These are phyloP conservation scores for Panzeria rudis DNA, from an alignment of 2,888 invertebrate genomes.

Conservation along the genomic window DNA sequence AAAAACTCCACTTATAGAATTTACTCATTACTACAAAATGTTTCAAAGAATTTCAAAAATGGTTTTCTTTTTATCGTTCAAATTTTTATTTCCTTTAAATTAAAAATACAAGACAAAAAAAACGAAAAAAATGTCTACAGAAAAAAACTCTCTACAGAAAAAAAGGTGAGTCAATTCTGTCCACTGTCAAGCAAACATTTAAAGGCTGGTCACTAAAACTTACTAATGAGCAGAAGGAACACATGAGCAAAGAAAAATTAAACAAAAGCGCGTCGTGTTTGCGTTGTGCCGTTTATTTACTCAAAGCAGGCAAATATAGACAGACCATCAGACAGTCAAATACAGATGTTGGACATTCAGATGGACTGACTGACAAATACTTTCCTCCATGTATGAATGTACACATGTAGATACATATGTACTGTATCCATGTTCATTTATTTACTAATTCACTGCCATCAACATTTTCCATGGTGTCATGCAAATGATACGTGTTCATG, in stretches of 20 bases:
- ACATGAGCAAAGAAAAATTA: slow-evolving; percentile 34
- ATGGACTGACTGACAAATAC: slow-evolving; percentile 43
- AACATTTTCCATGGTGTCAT: slow-evolving; percentile 43
- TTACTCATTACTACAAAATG: slow-evolving; percentile 55
- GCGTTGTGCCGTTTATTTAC: slow-evolving; percentile 41
- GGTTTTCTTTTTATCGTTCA: slow-evolving; percentile 42
- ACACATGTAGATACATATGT: neutral
- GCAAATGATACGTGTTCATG: slow-evolving; percentile 42
- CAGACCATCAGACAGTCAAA: slow-evolving; percentile 59
- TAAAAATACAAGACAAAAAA: slow-evolving; percentile 1
- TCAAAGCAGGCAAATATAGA: slow-evolving; percentile 59
- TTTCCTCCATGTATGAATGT: slow-evolving; percentile 7
- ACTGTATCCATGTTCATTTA: slow-evolving; percentile 15
- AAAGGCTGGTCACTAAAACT: slow-evolving; percentile 61
- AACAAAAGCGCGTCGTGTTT: slow-evolving; percentile 58
- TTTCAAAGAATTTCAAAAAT: slow-evolving; percentile 62
- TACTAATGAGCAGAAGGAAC: slow-evolving; percentile 49
- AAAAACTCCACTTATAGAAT: slow-evolving; percentile 40
- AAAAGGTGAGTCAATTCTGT: slow-evolving; percentile 69
- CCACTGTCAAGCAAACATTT: slow-evolving; percentile 53
- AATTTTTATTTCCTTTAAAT: slow-evolving; percentile 51
- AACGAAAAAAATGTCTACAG: no score
- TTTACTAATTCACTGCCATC: slow-evolving; percentile 48
- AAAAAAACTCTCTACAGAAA: slow-evolving; percentile 4
- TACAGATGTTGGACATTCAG: slow-evolving; percentile 53